Evolutionary conservation across 2,113 vertebrate genomes (phyloP).

Genomic region (human): DNA sequence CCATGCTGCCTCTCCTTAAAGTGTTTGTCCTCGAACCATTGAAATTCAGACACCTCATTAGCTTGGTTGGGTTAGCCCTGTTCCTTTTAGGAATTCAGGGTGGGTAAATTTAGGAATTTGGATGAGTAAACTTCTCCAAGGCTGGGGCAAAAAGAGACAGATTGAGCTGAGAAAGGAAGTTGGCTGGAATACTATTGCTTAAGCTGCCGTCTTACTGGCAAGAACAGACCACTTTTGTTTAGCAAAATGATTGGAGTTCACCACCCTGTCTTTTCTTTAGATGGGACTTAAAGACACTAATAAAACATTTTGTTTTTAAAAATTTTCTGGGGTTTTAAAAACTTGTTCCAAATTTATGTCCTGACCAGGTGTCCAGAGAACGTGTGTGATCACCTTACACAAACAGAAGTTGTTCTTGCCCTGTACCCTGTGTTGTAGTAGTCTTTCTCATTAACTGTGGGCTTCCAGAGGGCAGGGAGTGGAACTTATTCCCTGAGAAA

Average conservation of each 20-base stretch:
- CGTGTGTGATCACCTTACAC: background rate
- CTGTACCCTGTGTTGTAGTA: background rate
- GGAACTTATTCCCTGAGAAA: background rate
- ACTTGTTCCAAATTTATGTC: constrained; percentile 10
- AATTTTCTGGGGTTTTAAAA: constrained; percentile 17
- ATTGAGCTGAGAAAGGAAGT: background rate
- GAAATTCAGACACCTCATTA: background rate
- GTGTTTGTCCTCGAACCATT: background rate
- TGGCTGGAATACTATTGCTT: background rate
- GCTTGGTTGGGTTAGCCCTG: background rate
- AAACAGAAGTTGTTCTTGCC: background rate
- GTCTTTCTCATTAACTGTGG: background rate
- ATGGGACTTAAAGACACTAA: background rate
- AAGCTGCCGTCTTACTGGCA: background rate
- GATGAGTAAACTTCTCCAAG: background rate
- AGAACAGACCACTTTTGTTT: constrained; percentile 26
- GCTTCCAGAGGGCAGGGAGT: background rate
- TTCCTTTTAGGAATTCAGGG: background rate
- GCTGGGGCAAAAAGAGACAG: background rate
- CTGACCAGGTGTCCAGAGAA: background rate
- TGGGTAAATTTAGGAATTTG: background rate
- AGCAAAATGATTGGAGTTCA: constrained; percentile 14
- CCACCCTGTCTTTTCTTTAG: constrained; percentile 5
- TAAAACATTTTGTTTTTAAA: background rate
- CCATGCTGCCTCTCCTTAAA: background rate